Conservation (phyloP, 2,888 invertebrate species). For the Erebia epiphron region DNA sequence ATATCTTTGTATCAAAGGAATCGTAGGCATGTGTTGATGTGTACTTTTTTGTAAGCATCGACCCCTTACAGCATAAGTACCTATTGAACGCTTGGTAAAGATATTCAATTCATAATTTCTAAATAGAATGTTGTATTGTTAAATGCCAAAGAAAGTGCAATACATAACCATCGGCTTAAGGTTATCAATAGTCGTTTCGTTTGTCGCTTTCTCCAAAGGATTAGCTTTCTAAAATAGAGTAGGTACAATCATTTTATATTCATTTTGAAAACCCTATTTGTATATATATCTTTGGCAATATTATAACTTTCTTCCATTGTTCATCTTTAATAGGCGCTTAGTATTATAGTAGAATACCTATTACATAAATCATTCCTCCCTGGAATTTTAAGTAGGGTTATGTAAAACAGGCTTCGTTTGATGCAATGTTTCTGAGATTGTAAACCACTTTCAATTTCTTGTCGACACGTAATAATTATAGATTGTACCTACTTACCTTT, state of each 20-base stretch:
- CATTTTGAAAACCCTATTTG: conserved; percentile 49
- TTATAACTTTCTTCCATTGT: conserved; percentile 49
- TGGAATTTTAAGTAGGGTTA: conserved; percentile 40
- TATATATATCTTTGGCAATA: conserved; percentile 34
- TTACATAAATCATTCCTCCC: conserved; percentile 31
- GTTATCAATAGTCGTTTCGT: conserved; percentile 56
- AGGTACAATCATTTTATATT: conserved; percentile 46
- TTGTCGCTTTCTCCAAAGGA: conserved; percentile 74
- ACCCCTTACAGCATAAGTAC: conserved; percentile 2
- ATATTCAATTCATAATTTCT: neutral
- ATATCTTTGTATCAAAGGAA: no score
- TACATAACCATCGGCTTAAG: conserved; percentile 43
- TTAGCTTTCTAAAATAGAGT: conserved; percentile 61
- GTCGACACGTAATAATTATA: conserved; percentile 30
- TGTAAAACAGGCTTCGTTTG: conserved; percentile 38
- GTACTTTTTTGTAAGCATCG: neutral
- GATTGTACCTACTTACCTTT: conserved; percentile 18
- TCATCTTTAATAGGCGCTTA: conserved; percentile 23
- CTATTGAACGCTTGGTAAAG: neutral
- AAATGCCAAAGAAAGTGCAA: conserved; percentile 54
- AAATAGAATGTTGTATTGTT: conserved; percentile 22
- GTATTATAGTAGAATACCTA: neutral
- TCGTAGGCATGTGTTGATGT: neutral
- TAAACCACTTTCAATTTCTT: conserved; percentile 43
- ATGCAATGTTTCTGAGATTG: conserved; percentile 31